Conservation (phyloP, 2,797 vertebrate genomes). For the Vespertilio murinus region DNA sequence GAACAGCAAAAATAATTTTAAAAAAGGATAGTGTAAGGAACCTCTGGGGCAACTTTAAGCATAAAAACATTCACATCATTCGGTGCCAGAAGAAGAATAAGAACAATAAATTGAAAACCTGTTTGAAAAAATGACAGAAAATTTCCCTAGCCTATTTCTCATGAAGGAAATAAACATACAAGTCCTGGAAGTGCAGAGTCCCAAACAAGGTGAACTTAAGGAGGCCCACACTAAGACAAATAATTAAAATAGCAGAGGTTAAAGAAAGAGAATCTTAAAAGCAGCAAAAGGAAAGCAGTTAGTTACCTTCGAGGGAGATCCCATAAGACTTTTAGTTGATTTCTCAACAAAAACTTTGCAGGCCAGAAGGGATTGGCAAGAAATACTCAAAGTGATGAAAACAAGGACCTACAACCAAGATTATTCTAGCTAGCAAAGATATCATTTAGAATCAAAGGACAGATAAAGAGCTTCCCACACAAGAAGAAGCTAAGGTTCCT, state of each 20-base stretch:
- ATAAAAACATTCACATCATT: neutral
- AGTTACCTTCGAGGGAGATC: too few relatives aligned
- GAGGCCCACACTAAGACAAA: neutral
- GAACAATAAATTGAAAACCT: neutral
- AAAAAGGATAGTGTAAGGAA: neutral
- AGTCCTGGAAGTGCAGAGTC: neutral
- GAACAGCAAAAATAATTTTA: neutral
- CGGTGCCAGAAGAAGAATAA: neutral
- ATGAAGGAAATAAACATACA: neutral
- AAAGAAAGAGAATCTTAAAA: neutral
- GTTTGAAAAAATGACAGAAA: neutral
- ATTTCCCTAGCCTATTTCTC: neutral
- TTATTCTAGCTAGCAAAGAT: neutral
- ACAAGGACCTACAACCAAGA: neutral
- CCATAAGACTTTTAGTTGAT: neutral
- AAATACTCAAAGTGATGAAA: neutral
- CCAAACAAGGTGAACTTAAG: neutral
- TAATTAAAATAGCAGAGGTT: neutral
- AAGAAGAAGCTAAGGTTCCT: neutral
- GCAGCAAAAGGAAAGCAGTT: neutral
- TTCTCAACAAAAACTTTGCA: neutral
- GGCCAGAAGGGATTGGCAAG: neutral
- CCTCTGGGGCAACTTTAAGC: neutral
- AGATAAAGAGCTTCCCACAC: neutral
- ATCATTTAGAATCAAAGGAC: neutral